Percentiles rank a stretch among this genome's conserved stretches.
phyloP scores from a whole-genome alignment of 2,113 vertebrate species.

The Electrona antarctica region DNA sequence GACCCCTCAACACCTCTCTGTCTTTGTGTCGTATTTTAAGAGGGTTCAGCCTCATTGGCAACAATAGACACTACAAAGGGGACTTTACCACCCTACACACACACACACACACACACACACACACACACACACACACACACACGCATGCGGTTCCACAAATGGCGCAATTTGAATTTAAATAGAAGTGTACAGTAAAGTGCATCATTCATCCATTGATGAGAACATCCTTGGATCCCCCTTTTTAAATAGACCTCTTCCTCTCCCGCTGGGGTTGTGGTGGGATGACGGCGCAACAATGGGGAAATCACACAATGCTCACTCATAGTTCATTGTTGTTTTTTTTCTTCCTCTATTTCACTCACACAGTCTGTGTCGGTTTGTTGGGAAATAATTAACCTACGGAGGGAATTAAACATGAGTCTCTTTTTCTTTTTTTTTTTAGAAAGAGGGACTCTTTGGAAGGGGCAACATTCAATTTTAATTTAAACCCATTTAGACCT shows the following conservation, averaged over 20 bases:
- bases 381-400: slow-evolving; percentile 48
- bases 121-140: slow-evolving; percentile 31
- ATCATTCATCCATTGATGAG: slow-evolving; percentile 67
- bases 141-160: slow-evolving; percentile 34
- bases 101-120: slow-evolving; percentile 21
- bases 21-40: slow-evolving; percentile 69
- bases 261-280: slow-evolving; percentile 54
- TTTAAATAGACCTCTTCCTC: slow-evolving; percentile 57
- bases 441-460: background rate
- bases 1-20: slow-evolving; percentile 52
- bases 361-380: slow-evolving; percentile 32
- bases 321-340: slow-evolving; percentile 29
- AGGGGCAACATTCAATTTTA: background rate
- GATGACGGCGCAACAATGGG: slow-evolving; percentile 59
- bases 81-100: slow-evolving; percentile 32
- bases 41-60: slow-evolving; percentile 60
- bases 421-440: slow-evolving; percentile 21
- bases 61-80: slow-evolving; percentile 62
- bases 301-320: slow-evolving; percentile 46
- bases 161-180: slow-evolving; percentile 69
- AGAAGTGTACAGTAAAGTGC: slow-evolving; percentile 65
- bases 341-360: slow-evolving; percentile 21
- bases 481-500: no score
- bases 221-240: slow-evolving; percentile 57
- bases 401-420: slow-evolving; percentile 23